phyloP scores from a whole-genome alignment of 1,140 invertebrate genomes.

The Coenobita brevimanus region DNA sequence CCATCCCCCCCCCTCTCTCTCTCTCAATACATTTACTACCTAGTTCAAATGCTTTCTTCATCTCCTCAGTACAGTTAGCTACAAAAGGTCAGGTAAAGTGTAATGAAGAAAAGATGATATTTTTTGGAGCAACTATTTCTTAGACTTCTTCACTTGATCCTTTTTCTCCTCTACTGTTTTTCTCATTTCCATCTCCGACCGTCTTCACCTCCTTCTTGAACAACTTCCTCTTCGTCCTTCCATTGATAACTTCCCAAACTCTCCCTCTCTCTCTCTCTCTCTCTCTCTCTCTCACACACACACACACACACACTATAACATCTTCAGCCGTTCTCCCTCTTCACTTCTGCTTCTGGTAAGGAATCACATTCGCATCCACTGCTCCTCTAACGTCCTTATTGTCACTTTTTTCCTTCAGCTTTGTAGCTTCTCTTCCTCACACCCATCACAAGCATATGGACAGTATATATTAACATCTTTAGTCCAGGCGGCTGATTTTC shows the following conservation, averaged over 20 bases:
- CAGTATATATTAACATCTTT: too few relatives aligned
- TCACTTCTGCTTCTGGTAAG: not conserved
- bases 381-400: conserved; percentile 1
- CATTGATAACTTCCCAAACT: not conserved
- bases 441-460: too few relatives aligned
- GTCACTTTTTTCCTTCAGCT: too few relatives aligned
- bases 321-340: not conserved
- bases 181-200: not conserved
- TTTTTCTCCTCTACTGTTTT: not conserved
- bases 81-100: too few relatives aligned
- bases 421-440: too few relatives aligned
- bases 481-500: too few relatives aligned
- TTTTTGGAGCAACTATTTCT: too few relatives aligned
- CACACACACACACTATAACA: not conserved
- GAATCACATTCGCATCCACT: not conserved
- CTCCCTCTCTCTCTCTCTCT: conserved; percentile 6
- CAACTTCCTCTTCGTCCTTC: not conserved
- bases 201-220: not conserved
- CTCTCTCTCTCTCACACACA: not conserved
- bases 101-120: too few relatives aligned
- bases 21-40: not conserved
- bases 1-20: not conserved
- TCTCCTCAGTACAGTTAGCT: too few relatives aligned
- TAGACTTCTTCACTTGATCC: too few relatives aligned
- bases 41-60: too few relatives aligned